Base-by-base conservation (phyloP, 2,888 invertebrate genomes). In the Drosophila fulvimacula region DNA sequence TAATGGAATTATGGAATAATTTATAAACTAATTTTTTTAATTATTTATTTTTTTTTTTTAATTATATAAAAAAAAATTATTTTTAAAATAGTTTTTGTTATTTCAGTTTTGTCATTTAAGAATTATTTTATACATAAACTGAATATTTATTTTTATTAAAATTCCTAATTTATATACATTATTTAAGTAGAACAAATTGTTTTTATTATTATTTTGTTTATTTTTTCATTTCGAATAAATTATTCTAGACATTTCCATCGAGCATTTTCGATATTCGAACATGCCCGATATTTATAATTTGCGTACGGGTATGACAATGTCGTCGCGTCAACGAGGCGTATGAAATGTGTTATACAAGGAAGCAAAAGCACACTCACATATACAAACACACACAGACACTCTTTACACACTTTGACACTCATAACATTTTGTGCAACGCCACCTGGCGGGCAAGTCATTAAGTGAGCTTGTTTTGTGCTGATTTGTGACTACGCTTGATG, bases 361-460 rank as follows among this genome's bases (percentile, higher is more conserved):
- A 76, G 56, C 61, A 73, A 39, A 55, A 2, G 53, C 48, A 52
- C 10, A 51, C 44, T 5, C 21, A 17, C 34, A 48, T 41, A 11
- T 4, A 19, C 38, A 42, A 13, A 13, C 41, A 21, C 6, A 42
- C 7, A 13, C 13, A 42, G 41, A 21, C 13, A 21, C 21, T 15
- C 34, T 66, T 19, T 52, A 19, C 30, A 58, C 58, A 46, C 59
- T 64, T 61, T 34, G 41, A 42, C 69, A 52, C 76, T 57, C 59
- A 62, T 57, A 52, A 69, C 58, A 63, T 44, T 64, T 72, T 72
- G 51, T 72, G 69, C 62, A 64, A 41, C 71, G 78, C 73, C 83
- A 83, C 82, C 79, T 69, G 73, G 76, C 82, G 76, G 72, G 73
- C 83, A 78, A 83, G 85, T 80, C 85, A 84, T 84, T 86, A 86